These are phyloP conservation scores for Sminthurinus signatus DNA, from an alignment of 1,140 invertebrate genomes.

Conservation along the genomic window DNA sequence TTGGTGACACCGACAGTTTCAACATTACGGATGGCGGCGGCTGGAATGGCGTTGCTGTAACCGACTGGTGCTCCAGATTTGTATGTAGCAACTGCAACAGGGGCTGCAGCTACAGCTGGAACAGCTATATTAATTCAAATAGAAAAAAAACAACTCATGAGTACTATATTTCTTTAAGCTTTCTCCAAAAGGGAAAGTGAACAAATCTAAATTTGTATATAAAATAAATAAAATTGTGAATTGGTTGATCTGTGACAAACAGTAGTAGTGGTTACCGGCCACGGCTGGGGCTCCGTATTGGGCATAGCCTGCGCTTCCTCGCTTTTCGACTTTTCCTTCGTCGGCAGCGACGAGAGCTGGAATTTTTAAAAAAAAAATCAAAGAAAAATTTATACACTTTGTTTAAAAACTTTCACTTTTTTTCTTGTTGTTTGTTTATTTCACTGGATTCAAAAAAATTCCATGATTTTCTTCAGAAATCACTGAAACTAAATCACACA, in stretches of 20 bases:
- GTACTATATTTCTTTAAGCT: not conserved
- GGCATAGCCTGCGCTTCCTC: conserved; percentile 5
- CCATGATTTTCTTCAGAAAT: no score
- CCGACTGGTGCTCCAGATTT: conserved; percentile 8
- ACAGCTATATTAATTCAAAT: not conserved
- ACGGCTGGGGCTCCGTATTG: conserved; percentile 10
- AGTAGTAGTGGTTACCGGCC: not conserved
- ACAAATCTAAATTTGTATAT: no score
- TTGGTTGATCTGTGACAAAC: no score
- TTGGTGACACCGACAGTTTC: conserved; percentile 39
- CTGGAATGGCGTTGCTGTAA: conserved; percentile 24
- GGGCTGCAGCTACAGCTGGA: conserved; percentile 6
- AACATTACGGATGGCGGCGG: conserved; percentile 38
- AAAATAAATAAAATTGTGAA: no score
- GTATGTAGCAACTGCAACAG: conserved; percentile 4
- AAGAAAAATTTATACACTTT: no score
- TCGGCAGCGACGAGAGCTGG: not conserved
- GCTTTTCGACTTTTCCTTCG: conserved; percentile 9
- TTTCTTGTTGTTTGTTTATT: no score
- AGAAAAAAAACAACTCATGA: not conserved
- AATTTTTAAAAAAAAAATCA: not conserved
- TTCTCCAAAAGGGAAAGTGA: not conserved
- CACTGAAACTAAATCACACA: no score
- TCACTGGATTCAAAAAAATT: no score
- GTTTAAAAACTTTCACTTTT: no score